Percentiles rank a stretch among this genome's conserved stretches.
Evolutionary conservation across 2,113 vertebrate species (phyloP).

Genomic region (Xerus inauris): DNA sequence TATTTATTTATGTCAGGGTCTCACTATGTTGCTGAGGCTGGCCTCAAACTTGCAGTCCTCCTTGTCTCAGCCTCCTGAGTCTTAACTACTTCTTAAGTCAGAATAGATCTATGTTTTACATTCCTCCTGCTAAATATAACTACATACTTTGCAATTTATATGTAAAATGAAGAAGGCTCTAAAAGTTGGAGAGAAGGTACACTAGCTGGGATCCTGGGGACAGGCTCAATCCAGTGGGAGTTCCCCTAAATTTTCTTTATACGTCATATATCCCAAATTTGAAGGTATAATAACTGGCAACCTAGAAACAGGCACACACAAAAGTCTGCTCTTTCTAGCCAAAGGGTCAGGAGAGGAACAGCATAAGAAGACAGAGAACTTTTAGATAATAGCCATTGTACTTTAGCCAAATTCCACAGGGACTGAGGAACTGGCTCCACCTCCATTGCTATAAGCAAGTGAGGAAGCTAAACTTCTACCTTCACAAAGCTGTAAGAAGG

Average conservation of each 20-base stretch:
- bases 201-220: not conserved
- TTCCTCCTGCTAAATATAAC: not conserved
- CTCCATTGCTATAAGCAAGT: not conserved
- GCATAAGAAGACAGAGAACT: not conserved
- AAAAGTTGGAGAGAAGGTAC: not conserved
- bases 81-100: too few relatives aligned
- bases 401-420: not conserved
- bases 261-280: not conserved
- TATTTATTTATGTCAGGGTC: too few relatives aligned
- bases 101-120: not conserved
- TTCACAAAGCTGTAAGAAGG: not conserved
- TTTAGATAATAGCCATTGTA: not conserved
- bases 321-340: not conserved
- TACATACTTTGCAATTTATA: not conserved
- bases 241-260: not conserved
- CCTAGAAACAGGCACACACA: not conserved
- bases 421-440: not conserved
- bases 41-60: too few relatives aligned
- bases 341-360: too few relatives aligned
- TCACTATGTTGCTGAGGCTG: too few relatives aligned
- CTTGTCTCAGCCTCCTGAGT: too few relatives aligned
- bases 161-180: not conserved
- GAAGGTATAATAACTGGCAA: not conserved
- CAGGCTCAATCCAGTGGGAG: not conserved
- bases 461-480: not conserved